These are phyloP conservation scores for Drosophila persimilis DNA, from an alignment of 1,140 invertebrate genomes.

Conservation along the genomic window DNA sequence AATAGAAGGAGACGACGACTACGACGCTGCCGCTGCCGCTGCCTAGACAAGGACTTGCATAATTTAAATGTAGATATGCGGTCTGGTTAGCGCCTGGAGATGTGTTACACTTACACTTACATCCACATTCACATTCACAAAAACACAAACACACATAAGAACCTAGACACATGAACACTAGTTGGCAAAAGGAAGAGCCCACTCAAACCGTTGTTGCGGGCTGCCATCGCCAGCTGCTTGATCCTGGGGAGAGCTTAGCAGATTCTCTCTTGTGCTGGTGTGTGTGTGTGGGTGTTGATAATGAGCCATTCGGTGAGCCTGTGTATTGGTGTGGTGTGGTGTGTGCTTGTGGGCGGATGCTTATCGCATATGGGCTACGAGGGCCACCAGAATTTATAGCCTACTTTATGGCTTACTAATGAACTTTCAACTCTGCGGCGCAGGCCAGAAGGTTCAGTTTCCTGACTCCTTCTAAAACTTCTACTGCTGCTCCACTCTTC, in stretches of 20 bases:
- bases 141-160: slow-evolving; percentile 5
- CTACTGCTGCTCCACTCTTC: not conserved
- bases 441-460: slow-evolving; percentile 12
- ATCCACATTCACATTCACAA: slow-evolving; percentile 4
- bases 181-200: slow-evolving; percentile 60
- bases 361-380: slow-evolving; percentile 37
- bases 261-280: slow-evolving; percentile 16
- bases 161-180: slow-evolving; percentile 14
- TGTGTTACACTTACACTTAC: slow-evolving; percentile 41
- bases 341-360: slow-evolving; percentile 35
- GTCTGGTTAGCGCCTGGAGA: slow-evolving; percentile 72
- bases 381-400: slow-evolving; percentile 68
- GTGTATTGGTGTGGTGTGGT: slow-evolving; percentile 19
- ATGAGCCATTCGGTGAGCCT: slow-evolving; percentile 55
- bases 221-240: slow-evolving; percentile 32
- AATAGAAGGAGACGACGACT: slow-evolving; percentile 46
- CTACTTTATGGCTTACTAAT: slow-evolving; percentile 81
- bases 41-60: slow-evolving; percentile 79
- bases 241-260: slow-evolving; percentile 49
- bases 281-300: slow-evolving; percentile 53
- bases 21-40: slow-evolving; percentile 12
- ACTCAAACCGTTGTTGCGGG: slow-evolving; percentile 63
- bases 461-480: not conserved
- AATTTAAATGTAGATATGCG: slow-evolving; percentile 80
- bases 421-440: slow-evolving; percentile 70